A percentile compares a stretch with the other conserved stretches of the same genome.
These are phyloP conservation scores for Calvadosia cruxmelitensis DNA, from an alignment of 30 jellyfish, hydroid and myxozoan species.

Conservation along the genomic window DNA sequence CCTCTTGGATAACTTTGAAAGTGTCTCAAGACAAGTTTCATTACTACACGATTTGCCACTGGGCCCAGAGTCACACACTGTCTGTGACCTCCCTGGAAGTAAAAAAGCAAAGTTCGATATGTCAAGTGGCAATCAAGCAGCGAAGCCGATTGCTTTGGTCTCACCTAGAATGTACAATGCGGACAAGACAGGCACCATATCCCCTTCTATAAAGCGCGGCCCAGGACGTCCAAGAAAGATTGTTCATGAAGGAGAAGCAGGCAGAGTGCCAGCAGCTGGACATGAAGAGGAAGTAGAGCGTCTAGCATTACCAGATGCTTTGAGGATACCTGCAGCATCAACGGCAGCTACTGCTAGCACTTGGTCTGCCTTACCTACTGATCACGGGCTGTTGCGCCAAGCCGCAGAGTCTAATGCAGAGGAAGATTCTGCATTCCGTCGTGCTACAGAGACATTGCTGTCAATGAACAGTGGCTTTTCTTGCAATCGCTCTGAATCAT, in stretches of 20 bases:
- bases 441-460: not conserved
- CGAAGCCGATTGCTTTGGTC: constrained; percentile 90
- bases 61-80: not conserved
- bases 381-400: not conserved
- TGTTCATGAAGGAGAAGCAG: not conserved
- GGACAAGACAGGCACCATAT: not conserved
- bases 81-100: not conserved
- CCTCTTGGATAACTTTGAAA: constrained; percentile 46
- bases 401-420: not conserved
- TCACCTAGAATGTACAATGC: constrained; percentile 69
- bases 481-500: not conserved
- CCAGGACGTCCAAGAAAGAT: not conserved
- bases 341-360: too few species aligned
- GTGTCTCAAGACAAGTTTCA: constrained; percentile 47
- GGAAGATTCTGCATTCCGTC: not conserved
- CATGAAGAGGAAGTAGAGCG: not conserved
- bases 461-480: not conserved
- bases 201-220: not conserved
- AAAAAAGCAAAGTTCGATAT: constrained; percentile 11
- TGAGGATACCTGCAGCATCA: not conserved
- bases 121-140: constrained; percentile 32
- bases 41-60: constrained; percentile 38
- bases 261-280: too few species aligned
- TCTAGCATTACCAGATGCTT: not conserved
- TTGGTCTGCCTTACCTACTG: too few species aligned